phyloP scores from a whole-genome alignment of 2,888 invertebrate species.

The Hesperia comma region DNA sequence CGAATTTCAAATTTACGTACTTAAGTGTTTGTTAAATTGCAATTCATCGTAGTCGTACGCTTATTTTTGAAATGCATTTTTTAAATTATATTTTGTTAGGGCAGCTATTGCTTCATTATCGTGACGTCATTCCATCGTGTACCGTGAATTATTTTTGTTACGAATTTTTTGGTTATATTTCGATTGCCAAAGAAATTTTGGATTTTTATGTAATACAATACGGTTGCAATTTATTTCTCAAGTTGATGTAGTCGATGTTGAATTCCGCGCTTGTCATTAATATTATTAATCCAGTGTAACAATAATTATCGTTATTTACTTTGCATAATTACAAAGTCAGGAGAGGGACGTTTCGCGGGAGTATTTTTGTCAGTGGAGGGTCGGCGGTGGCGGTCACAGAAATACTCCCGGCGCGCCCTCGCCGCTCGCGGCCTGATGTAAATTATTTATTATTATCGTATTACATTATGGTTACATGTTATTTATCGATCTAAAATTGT shows the following conservation, averaged over 20 bases:
- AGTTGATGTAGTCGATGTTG: constrained; percentile 52
- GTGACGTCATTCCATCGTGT: constrained; percentile 72
- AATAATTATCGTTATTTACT: constrained; percentile 70
- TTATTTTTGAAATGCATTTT: constrained; percentile 79
- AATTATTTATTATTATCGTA: constrained; percentile 76
- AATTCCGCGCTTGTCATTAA: constrained; percentile 65
- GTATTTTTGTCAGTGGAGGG: constrained; percentile 66
- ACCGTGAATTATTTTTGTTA: constrained; percentile 61
- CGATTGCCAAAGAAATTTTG: constrained; percentile 77
- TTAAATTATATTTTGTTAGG: constrained; percentile 64
- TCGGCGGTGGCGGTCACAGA: constrained; percentile 54
- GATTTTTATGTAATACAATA: constrained; percentile 56
- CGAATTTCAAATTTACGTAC: constrained; percentile 77
- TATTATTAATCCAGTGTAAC: constrained; percentile 61
- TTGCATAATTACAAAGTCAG: constrained; percentile 74
- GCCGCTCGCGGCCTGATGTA: constrained; percentile 65
- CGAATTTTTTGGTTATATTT: constrained; percentile 64
- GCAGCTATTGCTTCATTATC: constrained; percentile 77
- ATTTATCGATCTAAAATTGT: constrained; percentile 79
- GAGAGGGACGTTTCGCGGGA: constrained; percentile 67
- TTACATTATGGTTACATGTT: constrained; percentile 62
- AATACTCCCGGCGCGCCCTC: constrained; percentile 73
- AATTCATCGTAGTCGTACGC: constrained; percentile 68
- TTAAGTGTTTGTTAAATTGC: constrained; percentile 67
- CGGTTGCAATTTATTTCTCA: constrained; percentile 57